Base-by-base conservation (phyloP, 2,888 invertebrate species). In the Octonoba sinensis region DNA sequence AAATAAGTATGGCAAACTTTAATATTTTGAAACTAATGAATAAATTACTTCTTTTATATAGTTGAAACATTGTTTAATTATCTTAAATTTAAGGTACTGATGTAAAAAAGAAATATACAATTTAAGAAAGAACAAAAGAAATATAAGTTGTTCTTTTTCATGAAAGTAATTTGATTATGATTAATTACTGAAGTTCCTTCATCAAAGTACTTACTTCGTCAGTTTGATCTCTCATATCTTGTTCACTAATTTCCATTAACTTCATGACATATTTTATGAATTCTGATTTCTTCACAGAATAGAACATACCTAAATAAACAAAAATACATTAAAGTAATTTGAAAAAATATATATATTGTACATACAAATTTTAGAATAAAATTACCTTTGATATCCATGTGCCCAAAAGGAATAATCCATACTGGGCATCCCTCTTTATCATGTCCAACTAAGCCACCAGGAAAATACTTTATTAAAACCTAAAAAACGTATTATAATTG, bases 341-440 rank as follows among this genome's bases (percentile, higher is more conserved):
- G 11, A 22, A 16, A 56, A 47, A 20, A 54, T 16, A 15, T 6
- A 15, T 16, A 54, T 8, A 1, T 18, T 54, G 16, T 8, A 54
- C 1, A n/a, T 8, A 54, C 13, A 15, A 54, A 18, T 8, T 54
- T 18, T 1, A 18, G n/a, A 54, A 54, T n/a, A 6, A 60, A n/a
- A 20, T 49, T 46, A 87, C 89, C 89, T 87, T 87, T 88, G 70
- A 94, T 91, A 87, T 97, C 96, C 84, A 95, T 89, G 0, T 93
- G 93, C 84, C 93, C 92, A 87, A 96, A 94, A 0, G 95, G 95
- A 49, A 95, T 91, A 15, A 95, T 91, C 86, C 94, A 92, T 18
- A 96, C 93, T 92, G 90, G 83, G 87, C 93, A 92, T 18, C 95
- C 95, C 85, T 95, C 94, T 85, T 93, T 94, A 87, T 96, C 96